Evolutionary conservation across 2,797 vertebrate species (phyloP), one percentile per base, ranked within the genome.

Genomic region (Pangasius djambal): DNA sequence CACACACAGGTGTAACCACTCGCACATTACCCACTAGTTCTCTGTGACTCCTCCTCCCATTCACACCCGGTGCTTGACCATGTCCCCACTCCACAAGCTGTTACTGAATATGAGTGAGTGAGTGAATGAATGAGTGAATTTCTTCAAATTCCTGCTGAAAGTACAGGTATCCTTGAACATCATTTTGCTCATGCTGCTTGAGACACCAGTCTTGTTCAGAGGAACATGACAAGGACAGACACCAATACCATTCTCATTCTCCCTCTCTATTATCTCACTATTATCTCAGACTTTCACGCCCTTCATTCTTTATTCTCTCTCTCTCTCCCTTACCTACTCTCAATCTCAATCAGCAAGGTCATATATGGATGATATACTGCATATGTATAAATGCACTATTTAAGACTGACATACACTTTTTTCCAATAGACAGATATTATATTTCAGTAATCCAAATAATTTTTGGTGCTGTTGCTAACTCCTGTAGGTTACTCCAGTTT

Each of bases 121-220:
- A 44, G 48, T 22, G 0, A 20, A 16, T 34, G 37, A 40, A 72
- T 48, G 40, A 75, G 25, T 28, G 10, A 55, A 55, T 34, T 2
- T 34, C 20, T 59, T 82, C 34, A 61, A 34, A 82, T 48, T 59
- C 20, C 9, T 37, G 2, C 44, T n/a, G 44, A 50, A 25, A 25
- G 37, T 44, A 22, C 34, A 72, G 20, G 37, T n/a, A 18, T n/a
- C 28, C 6, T 28, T 8, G 48, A 78, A 50, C 74, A 15, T n/a
- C 25, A 52, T n/a, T 78, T 55, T 78, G 28, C 77, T 57, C 50
- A 57, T 57, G 77, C 50, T 79, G 57, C n/a, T 83, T 63, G 34
- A 83, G 57, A 61, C 57, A 28, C 12, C 34, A 28, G 59, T 40
- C 37, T 83, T 61, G 22, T 83, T 61, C 13, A 63, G 20, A 61